These are phyloP conservation scores for Bombyx huttoni DNA, from an alignment of 2,888 invertebrate genomes.

Conservation along the genomic window DNA sequence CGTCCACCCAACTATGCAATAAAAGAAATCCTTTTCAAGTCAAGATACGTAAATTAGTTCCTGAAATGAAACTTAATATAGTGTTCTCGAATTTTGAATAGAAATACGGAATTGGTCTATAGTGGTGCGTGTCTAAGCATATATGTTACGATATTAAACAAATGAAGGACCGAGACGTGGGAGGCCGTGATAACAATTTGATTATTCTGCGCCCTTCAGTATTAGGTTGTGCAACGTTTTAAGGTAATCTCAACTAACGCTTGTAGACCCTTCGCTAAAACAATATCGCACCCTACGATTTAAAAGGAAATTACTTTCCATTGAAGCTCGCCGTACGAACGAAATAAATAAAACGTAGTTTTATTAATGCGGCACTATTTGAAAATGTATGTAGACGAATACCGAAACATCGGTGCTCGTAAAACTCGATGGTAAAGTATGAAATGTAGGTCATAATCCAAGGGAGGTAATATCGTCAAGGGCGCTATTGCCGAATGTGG, in stretches of 20 bases:
- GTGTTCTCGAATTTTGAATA: background rate
- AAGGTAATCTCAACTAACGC: slow-evolving; percentile 41
- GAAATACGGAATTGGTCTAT: background rate
- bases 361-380: slow-evolving; percentile 3
- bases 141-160: slow-evolving; percentile 25
- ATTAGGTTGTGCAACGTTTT: slow-evolving; percentile 22
- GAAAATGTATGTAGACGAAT: slow-evolving; percentile 3
- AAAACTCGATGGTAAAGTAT: slow-evolving; percentile 18
- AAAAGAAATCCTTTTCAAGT: no score
- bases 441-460: slow-evolving; percentile 32
- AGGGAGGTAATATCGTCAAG: slow-evolving; percentile 28
- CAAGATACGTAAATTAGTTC: no score
- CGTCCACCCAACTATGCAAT: no score
- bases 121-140: slow-evolving; percentile 34
- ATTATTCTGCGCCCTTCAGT: slow-evolving; percentile 32
- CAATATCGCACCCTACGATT: slow-evolving; percentile 40
- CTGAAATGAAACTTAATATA: no score
- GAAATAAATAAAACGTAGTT: slow-evolving; percentile 4
- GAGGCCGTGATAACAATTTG: slow-evolving; percentile 43
- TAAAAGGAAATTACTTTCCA: slow-evolving; percentile 35
- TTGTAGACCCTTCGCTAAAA: slow-evolving; percentile 33
- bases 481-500: slow-evolving; percentile 16
- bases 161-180: slow-evolving; percentile 28
- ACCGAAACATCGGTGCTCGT: slow-evolving; percentile 18
- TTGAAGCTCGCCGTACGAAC: slow-evolving; percentile 16